Percentiles rank a stretch among this genome's conserved stretches.
phyloP scores from a whole-genome alignment of 1,140 invertebrate genomes.

The Ceratina calcarata region DNA sequence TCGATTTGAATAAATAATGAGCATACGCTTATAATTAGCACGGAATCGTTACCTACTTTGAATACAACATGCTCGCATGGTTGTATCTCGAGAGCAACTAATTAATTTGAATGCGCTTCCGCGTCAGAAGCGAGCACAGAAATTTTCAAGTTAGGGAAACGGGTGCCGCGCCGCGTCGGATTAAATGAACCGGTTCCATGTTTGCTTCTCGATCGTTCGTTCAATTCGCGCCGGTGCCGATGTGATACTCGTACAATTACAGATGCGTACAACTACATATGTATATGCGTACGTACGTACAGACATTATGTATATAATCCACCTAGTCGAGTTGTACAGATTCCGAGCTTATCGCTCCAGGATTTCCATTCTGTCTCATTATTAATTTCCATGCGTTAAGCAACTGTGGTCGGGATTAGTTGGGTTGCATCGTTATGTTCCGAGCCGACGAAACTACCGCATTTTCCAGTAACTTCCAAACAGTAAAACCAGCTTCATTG shows the following conservation, averaged over 20 bases:
- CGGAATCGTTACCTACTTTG: too few species aligned
- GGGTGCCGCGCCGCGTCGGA: constrained; percentile 27
- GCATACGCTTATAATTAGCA: too few species aligned
- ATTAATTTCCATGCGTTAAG: constrained; percentile 68
- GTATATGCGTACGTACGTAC: too few species aligned
- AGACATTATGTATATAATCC: constrained; percentile 50
- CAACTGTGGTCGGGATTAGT: constrained; percentile 54
- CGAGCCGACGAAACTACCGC: constrained; percentile 46
- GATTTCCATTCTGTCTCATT: constrained; percentile 68
- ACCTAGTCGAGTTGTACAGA: constrained; percentile 58
- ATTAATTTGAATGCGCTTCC: constrained; percentile 22
- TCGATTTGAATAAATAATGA: too few species aligned
- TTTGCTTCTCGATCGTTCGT: constrained; percentile 65
- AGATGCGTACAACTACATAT: too few species aligned
- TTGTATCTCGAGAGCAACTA: too few species aligned
- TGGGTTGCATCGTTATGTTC: constrained; percentile 51
- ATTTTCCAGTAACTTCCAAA: constrained; percentile 45
- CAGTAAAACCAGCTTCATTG: constrained; percentile 53
- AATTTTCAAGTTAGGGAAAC: constrained; percentile 32
- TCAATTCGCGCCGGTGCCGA: constrained; percentile 51
- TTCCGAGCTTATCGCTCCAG: constrained; percentile 63
- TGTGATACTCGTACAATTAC: too few species aligned
- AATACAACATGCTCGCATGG: too few species aligned
- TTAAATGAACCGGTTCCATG: constrained; percentile 60
- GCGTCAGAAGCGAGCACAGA: not conserved